These are phyloP conservation scores for Onychomys leucogaster DNA, from an alignment of 2,797 vertebrate species.

Conservation along the genomic window DNA sequence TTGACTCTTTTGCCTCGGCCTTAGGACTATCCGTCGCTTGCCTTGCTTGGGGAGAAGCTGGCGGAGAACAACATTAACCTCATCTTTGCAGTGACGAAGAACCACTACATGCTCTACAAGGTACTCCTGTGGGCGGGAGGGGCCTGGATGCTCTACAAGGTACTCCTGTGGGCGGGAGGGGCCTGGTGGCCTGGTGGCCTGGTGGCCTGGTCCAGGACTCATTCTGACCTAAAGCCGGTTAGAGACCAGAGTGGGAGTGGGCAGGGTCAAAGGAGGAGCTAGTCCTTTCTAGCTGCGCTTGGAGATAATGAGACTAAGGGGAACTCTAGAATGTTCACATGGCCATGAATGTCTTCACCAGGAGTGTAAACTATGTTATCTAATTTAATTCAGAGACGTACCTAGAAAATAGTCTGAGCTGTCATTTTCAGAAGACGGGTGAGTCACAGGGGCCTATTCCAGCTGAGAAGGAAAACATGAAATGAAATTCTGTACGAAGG, in stretches of 20 bases:
- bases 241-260: neutral
- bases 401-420: neutral
- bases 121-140: conserved; percentile 81
- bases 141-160: conserved; percentile 94
- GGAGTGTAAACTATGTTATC: neutral
- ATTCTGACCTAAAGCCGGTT: neutral
- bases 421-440: neutral
- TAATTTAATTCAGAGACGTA: conserved; percentile 20
- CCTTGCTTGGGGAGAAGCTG: conserved; percentile 97
- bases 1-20: conserved; percentile 24
- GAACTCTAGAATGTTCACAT: neutral
- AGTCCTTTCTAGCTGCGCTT: neutral
- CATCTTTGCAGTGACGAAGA: conserved; percentile 97
- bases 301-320: neutral
- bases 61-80: conserved; percentile 98
- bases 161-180: conserved; percentile 72
- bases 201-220: neutral
- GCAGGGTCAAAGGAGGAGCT: neutral
- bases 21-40: conserved; percentile 98
- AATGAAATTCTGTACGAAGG: neutral
- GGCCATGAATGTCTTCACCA: neutral
- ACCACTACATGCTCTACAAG: conserved; percentile 96
- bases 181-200: no score
- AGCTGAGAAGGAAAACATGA: neutral
- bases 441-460: neutral